phyloP scores from a whole-genome alignment of 2,888 invertebrate species.

The Xanthorhoe spadicearia region DNA sequence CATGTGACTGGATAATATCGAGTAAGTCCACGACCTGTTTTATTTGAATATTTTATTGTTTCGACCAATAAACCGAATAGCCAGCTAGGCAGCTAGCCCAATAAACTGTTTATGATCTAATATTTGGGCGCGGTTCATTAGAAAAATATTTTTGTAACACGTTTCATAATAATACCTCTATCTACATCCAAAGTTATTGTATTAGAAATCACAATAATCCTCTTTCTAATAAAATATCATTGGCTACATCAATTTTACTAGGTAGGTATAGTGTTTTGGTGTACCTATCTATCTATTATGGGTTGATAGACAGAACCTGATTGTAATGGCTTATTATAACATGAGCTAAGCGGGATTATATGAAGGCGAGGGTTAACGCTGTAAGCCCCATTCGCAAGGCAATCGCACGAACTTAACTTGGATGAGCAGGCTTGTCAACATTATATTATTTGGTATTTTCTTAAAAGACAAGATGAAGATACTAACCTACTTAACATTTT shows the following conservation, averaged over 20 bases:
- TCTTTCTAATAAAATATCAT: too few species aligned
- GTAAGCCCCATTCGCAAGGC: conserved; percentile 48
- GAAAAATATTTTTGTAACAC: background rate
- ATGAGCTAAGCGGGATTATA: conserved; percentile 40
- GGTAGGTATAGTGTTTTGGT: too few species aligned
- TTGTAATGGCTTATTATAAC: conserved; percentile 31
- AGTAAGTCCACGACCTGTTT: conserved; percentile 37
- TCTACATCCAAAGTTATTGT: too few species aligned
- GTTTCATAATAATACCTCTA: too few species aligned
- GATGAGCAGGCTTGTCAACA: conserved; percentile 44
- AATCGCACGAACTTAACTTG: conserved; percentile 53
- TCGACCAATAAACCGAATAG: conserved; percentile 34
- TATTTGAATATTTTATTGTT: conserved; percentile 44
- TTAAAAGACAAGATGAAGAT: background rate
- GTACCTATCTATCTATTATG: too few species aligned
- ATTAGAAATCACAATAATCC: too few species aligned
- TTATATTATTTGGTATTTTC: background rate
- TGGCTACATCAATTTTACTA: too few species aligned
- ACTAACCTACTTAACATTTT: too few species aligned
- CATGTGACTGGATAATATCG: conserved; percentile 37
- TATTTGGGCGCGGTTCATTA: conserved; percentile 1
- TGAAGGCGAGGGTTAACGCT: conserved; percentile 33
- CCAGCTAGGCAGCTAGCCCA: conserved; percentile 10
- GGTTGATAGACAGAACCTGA: background rate
- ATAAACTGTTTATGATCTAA: conserved; percentile 27